A percentile compares a stretch with the other conserved stretches of the same genome.
phyloP scores from a whole-genome alignment of 2,888 invertebrate species.

The Diloba caeruleocephala region DNA sequence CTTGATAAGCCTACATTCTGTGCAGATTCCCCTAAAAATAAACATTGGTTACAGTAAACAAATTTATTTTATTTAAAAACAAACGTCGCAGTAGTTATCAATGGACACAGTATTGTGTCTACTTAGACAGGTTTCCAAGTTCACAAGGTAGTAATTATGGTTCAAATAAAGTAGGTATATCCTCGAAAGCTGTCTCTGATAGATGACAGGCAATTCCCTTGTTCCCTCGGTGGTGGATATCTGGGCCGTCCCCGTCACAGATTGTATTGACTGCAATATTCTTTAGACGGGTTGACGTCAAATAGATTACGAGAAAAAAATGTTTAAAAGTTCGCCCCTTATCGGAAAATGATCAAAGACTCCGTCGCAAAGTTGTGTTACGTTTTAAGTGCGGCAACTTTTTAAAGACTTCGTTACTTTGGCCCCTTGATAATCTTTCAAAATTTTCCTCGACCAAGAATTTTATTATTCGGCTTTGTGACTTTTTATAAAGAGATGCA shows the following conservation, averaged over 20 bases:
- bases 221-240: slow-evolving; percentile 32
- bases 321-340: slow-evolving; percentile 20
- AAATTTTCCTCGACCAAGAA: slow-evolving; percentile 3
- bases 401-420: slow-evolving; percentile 35
- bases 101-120: background rate
- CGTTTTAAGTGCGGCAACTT: slow-evolving; percentile 38
- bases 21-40: no score
- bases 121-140: slow-evolving; percentile 6
- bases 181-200: slow-evolving; percentile 32
- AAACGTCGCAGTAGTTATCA: background rate
- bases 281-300: slow-evolving; percentile 41
- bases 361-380: slow-evolving; percentile 19
- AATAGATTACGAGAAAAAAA: slow-evolving; percentile 45
- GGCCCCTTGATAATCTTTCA: slow-evolving; percentile 28
- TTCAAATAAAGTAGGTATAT: slow-evolving; percentile 10
- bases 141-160: slow-evolving; percentile 11
- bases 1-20: no score
- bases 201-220: slow-evolving; percentile 52
- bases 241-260: slow-evolving; percentile 28
- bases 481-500: slow-evolving; percentile 6
- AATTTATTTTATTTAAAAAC: no score
- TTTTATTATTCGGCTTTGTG: background rate
- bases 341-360: slow-evolving; percentile 46
- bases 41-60: no score
- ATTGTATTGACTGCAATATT: slow-evolving; percentile 53